Percentiles rank a stretch among this genome's conserved stretches.
These are phyloP conservation scores for Drosophila pseudotakahashii DNA, from an alignment of 2,888 invertebrate genomes.

Conservation along the genomic window DNA sequence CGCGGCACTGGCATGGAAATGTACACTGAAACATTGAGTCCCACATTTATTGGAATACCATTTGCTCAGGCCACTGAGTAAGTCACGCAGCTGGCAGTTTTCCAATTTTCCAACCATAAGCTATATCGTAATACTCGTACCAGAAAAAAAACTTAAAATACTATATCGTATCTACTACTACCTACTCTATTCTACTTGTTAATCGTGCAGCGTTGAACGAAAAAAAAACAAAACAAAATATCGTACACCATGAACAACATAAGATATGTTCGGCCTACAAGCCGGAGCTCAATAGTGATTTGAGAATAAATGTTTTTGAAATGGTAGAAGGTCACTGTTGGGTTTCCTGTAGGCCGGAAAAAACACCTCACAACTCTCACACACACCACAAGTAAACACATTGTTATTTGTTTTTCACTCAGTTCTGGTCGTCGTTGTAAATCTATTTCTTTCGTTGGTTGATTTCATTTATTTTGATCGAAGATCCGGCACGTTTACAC, in stretches of 20 bases:
- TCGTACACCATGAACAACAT: constrained; percentile 41
- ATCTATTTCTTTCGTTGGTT: constrained; percentile 44
- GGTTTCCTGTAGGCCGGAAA: not conserved
- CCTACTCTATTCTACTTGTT: constrained; percentile 75
- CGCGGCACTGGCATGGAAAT: constrained; percentile 99
- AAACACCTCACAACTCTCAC: constrained; percentile 24
- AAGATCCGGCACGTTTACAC: constrained; percentile 50
- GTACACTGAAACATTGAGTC: constrained; percentile 99
- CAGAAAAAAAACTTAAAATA: constrained; percentile 28
- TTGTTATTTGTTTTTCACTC: constrained; percentile 59
- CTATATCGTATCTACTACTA: constrained; percentile 64
- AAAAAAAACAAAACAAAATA: constrained; percentile 32
- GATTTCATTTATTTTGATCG: constrained; percentile 26
- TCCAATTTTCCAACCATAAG: constrained; percentile 60
- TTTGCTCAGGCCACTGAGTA: constrained; percentile 99
- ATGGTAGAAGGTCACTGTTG: not conserved
- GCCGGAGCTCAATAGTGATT: not conserved
- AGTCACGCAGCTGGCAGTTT: constrained; percentile 86
- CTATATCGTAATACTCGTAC: constrained; percentile 64
- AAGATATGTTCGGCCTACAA: constrained; percentile 14
- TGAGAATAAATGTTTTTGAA: not conserved
- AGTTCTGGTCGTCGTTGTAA: constrained; percentile 72
- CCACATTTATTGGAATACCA: constrained; percentile 98
- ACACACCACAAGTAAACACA: constrained; percentile 38
- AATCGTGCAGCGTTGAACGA: constrained; percentile 74